phyloP scores from a whole-genome alignment of 2,797 vertebrate species.

The Diplodus puntazzo region DNA sequence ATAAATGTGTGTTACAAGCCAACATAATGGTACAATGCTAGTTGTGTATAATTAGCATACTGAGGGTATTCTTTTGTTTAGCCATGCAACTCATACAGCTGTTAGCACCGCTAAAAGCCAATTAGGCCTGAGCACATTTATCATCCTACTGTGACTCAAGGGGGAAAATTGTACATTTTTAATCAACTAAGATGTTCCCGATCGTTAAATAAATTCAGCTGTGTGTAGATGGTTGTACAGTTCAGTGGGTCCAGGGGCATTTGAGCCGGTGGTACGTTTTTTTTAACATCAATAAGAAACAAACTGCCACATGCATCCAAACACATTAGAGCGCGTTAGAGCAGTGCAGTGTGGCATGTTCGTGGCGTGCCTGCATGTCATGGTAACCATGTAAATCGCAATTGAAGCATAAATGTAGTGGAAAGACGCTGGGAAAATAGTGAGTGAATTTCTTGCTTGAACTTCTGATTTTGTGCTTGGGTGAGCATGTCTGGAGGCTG shows the following conservation, averaged over 20 bases:
- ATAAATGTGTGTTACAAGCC: slow-evolving; percentile 12
- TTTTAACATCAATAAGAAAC: slow-evolving; percentile 48
- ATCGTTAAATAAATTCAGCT: neutral
- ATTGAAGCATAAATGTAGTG: slow-evolving; percentile 68
- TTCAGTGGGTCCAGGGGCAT: slow-evolving; percentile 4
- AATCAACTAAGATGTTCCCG: neutral
- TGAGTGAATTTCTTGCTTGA: slow-evolving; percentile 78
- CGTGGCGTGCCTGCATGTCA: slow-evolving; percentile 50
- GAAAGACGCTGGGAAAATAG: slow-evolving; percentile 68
- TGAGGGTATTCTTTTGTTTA: too few relatives aligned
- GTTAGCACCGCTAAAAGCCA: neutral
- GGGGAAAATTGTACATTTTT: slow-evolving; percentile 12
- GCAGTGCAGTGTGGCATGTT: slow-evolving; percentile 46
- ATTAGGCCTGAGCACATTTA: slow-evolving; percentile 16
- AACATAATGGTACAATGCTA: neutral
- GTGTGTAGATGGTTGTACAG: neutral
- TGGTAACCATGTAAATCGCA: slow-evolving; percentile 61
- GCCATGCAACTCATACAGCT: neutral
- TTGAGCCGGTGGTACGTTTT: neutral
- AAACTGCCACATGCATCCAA: slow-evolving; percentile 52
- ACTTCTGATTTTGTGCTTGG: slow-evolving; percentile 83
- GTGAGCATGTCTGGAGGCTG: slow-evolving; percentile 76
- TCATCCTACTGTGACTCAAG: neutral
- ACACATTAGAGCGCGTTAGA: slow-evolving; percentile 51
- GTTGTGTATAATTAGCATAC: slow-evolving; percentile 34